Conservation (phyloP, 92 coral and sea anemone species). For the Nematostella vectensis region DNA sequence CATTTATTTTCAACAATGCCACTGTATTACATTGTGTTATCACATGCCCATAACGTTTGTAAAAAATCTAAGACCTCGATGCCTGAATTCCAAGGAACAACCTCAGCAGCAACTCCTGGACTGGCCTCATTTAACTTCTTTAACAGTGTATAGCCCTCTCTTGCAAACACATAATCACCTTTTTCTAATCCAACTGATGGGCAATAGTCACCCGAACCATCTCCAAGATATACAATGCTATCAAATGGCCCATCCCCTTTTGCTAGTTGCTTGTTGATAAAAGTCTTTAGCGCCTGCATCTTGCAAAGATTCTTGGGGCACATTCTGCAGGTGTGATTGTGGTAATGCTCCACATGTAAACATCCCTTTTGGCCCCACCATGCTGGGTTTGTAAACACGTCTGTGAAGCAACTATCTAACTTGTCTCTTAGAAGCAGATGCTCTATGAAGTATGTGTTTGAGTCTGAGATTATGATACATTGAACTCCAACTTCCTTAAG, state of each 20-base stretch:
- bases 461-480: slow-evolving; percentile 79
- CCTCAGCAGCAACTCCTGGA: slow-evolving; percentile 34
- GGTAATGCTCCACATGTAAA: slow-evolving; percentile 53
- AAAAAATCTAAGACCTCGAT: slow-evolving; percentile 62
- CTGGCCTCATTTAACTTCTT: slow-evolving; percentile 26
- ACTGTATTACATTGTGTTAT: too few relatives aligned
- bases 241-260: slow-evolving; percentile 23
- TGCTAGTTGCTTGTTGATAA: slow-evolving; percentile 19
- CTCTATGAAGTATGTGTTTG: slow-evolving; percentile 83
- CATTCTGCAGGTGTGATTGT: slow-evolving; percentile 48
- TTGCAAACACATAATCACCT: slow-evolving; percentile 56
- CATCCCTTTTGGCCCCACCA: slow-evolving; percentile 55
- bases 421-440: slow-evolving; percentile 57
- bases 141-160: slow-evolving; percentile 62
- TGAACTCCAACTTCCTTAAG: slow-evolving; percentile 34
- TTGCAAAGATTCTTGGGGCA: slow-evolving; percentile 89
- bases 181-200: slow-evolving; percentile 48
- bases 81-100: slow-evolving; percentile 78
- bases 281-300: slow-evolving; percentile 46
- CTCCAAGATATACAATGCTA: slow-evolving; percentile 78
- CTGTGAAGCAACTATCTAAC: slow-evolving; percentile 34
- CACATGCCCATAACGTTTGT: slow-evolving; percentile 23
- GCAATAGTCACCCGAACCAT: slow-evolving; percentile 87
- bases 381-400: slow-evolving; percentile 83
- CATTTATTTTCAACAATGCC: too few relatives aligned